A percentile compares a stretch with the other conserved stretches of the same genome.
These are phyloP conservation scores for Netelia melanura DNA, from an alignment of 2,888 invertebrate genomes.

Conservation along the genomic window DNA sequence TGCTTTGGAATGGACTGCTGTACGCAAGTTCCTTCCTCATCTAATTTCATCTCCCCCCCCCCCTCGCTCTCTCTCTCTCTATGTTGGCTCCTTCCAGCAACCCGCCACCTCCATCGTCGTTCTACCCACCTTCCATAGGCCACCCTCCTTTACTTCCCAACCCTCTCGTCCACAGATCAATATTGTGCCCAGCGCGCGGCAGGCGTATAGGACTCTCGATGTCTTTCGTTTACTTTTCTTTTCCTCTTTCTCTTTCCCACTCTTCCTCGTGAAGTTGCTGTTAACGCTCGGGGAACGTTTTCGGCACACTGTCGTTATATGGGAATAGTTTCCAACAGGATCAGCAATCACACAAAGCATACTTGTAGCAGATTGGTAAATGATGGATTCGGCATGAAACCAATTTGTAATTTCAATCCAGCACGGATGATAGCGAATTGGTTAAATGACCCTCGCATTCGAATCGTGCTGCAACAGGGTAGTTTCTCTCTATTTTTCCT, in stretches of 20 bases:
- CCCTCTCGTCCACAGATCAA: constrained; percentile 82
- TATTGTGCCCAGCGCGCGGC: constrained; percentile 82
- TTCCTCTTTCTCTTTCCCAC: constrained; percentile 43
- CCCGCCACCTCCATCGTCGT: constrained; percentile 1
- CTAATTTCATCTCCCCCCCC: constrained; percentile 39
- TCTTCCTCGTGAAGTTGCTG: constrained; percentile 56
- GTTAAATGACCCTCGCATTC: neutral
- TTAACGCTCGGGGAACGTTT: neutral
- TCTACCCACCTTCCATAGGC: constrained; percentile 61
- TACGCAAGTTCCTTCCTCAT: constrained; percentile 76
- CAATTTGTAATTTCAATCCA: neutral
- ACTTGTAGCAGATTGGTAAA: neutral
- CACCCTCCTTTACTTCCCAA: constrained; percentile 76
- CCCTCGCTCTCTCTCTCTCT: neutral
- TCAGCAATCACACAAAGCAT: constrained; percentile 44
- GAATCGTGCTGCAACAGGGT: neutral
- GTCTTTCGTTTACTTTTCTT: constrained; percentile 32
- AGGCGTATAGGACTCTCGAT: constrained; percentile 68
- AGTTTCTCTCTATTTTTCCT: neutral
- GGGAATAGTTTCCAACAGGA: constrained; percentile 49
- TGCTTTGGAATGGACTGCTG: constrained; percentile 83
- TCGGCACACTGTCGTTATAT: constrained; percentile 67
- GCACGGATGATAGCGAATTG: neutral
- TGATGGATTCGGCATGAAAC: neutral
- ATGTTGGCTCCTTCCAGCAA: constrained; percentile 21